Evolutionary conservation across 1,140 invertebrate genomes (phyloP).

Genomic region (Anastrepha obliqua): DNA sequence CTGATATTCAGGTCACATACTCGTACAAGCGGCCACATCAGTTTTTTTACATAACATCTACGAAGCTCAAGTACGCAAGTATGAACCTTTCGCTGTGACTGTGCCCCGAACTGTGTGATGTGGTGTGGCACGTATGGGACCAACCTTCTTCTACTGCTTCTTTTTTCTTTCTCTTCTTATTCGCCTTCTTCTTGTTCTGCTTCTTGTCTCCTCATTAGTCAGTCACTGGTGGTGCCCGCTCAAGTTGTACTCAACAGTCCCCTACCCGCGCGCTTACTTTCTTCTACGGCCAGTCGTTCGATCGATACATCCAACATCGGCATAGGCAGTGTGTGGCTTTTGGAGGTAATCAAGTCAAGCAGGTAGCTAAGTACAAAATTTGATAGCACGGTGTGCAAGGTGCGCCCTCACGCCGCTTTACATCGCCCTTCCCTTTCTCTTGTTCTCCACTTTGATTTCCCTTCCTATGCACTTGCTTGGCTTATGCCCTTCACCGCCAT

Average conservation of each 20-base stretch:
- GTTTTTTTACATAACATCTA: slow-evolving; percentile 23
- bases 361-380: slow-evolving; percentile 28
- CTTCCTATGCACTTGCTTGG: background rate
- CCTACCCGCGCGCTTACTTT: background rate
- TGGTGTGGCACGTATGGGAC: slow-evolving; percentile 10
- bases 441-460: background rate
- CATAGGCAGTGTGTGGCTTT: background rate
- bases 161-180: background rate
- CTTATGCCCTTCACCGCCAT: background rate
- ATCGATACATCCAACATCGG: background rate
- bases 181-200: background rate
- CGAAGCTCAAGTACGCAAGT: background rate
- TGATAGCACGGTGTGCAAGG: slow-evolving; percentile 15
- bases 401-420: background rate
- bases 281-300: background rate
- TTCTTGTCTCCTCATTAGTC: background rate
- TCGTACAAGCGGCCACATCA: slow-evolving; percentile 31
- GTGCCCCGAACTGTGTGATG: background rate
- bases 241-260: too few species aligned
- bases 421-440: background rate
- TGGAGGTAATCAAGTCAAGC: slow-evolving; percentile 31
- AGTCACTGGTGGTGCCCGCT: too few species aligned
- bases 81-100: background rate
- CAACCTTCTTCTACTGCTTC: slow-evolving; percentile 33
- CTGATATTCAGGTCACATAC: slow-evolving; percentile 50